Base-by-base conservation (phyloP, 2,888 invertebrate genomes). In the Ypsolopha sequella region DNA sequence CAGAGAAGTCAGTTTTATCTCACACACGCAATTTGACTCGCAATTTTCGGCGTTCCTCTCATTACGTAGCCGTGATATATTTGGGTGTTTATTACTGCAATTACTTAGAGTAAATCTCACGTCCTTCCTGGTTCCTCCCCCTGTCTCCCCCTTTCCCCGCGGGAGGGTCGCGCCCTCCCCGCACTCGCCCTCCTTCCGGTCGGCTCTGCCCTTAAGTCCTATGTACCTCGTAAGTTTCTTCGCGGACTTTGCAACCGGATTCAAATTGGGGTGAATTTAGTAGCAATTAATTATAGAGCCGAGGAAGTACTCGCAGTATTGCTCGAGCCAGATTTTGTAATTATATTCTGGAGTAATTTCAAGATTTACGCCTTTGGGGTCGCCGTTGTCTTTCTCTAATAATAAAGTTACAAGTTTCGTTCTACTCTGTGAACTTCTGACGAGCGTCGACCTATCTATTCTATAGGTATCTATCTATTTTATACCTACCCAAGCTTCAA, bases 81-180 rank as follows among this genome's bases (percentile, higher is more conserved):
- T 82, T 85, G 80, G 84, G 82, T 84, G 85, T 87, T 87, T 87
- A 87, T 87, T 87, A 87, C 86, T 80, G 87, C 87, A 87, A 87
- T 87, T 87, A 87, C 87, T 87, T 87, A 87, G 85, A 87, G 86
- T 87, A 87, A 87, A 87, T 87, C 87, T 87, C 82, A 80, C 85
- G 82, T 87, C 85, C 87, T 86, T 86, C 85, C 86, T 80, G 71
- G 73, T 66, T 70, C 73, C 72, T 60, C 60, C 55, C 51, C 66
- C 70, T 57, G 56, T 57, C 56, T 54, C 55, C 54, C 53, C 52
- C 54, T 60, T 61, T 60, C 62, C 59, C 60, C 59, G 60, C 60
- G 66, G 70, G 75, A 80, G 84, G 82, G 82, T 82, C 80, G 82
- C 74, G 80, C 84, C 82, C 82, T 78, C 69, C 66, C 24, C 24